A percentile compares a stretch with the other conserved stretches of the same genome.
Conservation (phyloP, 2,888 invertebrate species). For the Ecdyonurus torrentis region DNA sequence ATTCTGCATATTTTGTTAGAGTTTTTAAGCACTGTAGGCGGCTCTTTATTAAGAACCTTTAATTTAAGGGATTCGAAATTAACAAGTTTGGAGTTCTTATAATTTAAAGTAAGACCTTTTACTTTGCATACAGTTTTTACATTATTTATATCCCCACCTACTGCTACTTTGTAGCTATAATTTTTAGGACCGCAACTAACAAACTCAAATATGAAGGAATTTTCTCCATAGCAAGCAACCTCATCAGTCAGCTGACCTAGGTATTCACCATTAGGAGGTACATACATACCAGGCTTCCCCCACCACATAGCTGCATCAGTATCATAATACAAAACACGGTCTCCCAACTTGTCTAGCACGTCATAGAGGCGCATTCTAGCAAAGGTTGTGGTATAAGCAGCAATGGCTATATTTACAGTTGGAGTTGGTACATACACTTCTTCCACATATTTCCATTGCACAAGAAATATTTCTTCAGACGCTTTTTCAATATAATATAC, state of each 20-base stretch:
- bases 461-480: slow-evolving; percentile 14
- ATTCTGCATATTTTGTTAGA: background rate
- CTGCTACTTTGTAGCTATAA: slow-evolving; percentile 18
- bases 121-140: slow-evolving; percentile 15
- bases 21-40: background rate
- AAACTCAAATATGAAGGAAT: slow-evolving; percentile 20
- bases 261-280: slow-evolving; percentile 18
- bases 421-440: slow-evolving; percentile 12
- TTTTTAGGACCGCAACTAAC: slow-evolving; percentile 22
- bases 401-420: slow-evolving; percentile 20
- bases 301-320: slow-evolving; percentile 22
- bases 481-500: slow-evolving; percentile 13
- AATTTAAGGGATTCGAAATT: slow-evolving; percentile 14
- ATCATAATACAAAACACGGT: slow-evolving; percentile 21
- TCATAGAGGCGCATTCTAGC: slow-evolving; percentile 21
- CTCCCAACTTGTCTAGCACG: slow-evolving; percentile 19
- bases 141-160: slow-evolving; percentile 6
- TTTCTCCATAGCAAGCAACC: slow-evolving; percentile 16
- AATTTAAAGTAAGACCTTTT: slow-evolving; percentile 17
- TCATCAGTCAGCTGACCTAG: slow-evolving; percentile 23
- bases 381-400: slow-evolving; percentile 21
- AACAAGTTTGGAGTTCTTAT: slow-evolving; percentile 10
- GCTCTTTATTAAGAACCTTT: slow-evolving; percentile 5
- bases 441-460: slow-evolving; percentile 14
- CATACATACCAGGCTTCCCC: slow-evolving; percentile 4